Percentiles rank a stretch among this genome's conserved stretches.
These are phyloP conservation scores for Agrochola litura DNA, from an alignment of 2,888 invertebrate genomes.

Conservation along the genomic window DNA sequence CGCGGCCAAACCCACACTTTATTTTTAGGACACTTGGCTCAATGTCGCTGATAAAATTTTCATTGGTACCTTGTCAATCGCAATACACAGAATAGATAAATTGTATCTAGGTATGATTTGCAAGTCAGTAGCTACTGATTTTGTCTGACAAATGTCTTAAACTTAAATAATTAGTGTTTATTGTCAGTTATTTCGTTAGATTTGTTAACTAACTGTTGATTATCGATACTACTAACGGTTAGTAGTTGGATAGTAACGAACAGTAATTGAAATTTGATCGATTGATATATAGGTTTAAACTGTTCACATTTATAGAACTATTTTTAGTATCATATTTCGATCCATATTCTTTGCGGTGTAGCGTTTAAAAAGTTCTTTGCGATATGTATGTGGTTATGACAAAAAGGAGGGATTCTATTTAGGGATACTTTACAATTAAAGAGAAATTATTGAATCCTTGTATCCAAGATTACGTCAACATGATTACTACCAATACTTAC, in stretches of 20 bases:
- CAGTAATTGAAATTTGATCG: not conserved
- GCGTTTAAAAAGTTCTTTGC: not conserved
- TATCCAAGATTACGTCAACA: not conserved
- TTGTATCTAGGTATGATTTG: too few species aligned
- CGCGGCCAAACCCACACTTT: not conserved
- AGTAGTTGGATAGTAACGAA: not conserved
- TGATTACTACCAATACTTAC: not conserved
- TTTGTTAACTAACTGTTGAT: not conserved
- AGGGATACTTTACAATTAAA: not conserved
- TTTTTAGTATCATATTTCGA: slow-evolving; percentile 18
- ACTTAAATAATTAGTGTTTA: not conserved
- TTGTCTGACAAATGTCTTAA: not conserved
- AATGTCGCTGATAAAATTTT: not conserved
- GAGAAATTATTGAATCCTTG: too few species aligned
- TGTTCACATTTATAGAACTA: slow-evolving; percentile 2
- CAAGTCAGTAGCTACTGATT: not conserved
- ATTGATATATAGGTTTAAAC: slow-evolving; percentile 10
- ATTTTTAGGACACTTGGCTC: not conserved
- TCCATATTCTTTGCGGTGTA: not conserved
- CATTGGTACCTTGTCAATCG: not conserved
- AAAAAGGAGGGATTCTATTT: not conserved
- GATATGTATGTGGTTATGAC: not conserved
- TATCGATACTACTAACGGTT: not conserved
- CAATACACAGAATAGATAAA: too few species aligned
- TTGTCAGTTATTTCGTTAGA: not conserved